Evolutionary conservation across 2,888 invertebrate genomes (phyloP).

Genomic region (Eupithecia subumbrata): DNA sequence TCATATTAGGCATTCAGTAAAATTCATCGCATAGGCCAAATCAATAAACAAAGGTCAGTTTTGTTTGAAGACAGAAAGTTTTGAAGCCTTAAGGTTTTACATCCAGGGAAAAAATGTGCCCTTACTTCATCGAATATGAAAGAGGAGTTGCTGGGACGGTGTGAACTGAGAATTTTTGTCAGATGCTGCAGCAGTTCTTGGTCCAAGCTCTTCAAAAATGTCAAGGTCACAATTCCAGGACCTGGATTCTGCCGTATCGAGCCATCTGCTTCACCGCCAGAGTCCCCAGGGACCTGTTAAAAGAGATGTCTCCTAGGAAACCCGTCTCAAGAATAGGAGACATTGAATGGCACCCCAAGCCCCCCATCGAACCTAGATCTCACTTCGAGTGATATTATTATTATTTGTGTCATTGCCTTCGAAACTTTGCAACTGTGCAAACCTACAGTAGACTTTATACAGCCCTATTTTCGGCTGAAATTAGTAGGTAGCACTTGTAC

Average conservation of each 20-base stretch:
- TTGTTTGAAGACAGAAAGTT: conserved; percentile 39
- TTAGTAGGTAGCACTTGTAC: too few species aligned
- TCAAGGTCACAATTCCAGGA: conserved; percentile 32
- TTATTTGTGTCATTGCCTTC: conserved; percentile 30
- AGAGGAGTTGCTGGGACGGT: background rate
- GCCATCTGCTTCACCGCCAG: conserved; percentile 43
- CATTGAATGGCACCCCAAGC: conserved; percentile 9
- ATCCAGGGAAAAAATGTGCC: conserved; percentile 39
- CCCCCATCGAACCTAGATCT: conserved; percentile 28
- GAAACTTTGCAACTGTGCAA: background rate
- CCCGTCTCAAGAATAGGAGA: conserved; percentile 7
- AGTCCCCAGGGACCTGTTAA: conserved; percentile 30
- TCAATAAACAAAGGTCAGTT: conserved; percentile 35
- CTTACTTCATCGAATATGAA: conserved; percentile 46
- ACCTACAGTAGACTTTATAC: too few species aligned
- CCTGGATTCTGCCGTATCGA: conserved; percentile 43
- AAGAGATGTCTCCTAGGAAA: conserved; percentile 30
- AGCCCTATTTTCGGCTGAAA: too few species aligned
- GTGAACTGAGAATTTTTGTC: conserved; percentile 30
- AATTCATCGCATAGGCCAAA: conserved; percentile 37
- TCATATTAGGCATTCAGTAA: conserved; percentile 19
- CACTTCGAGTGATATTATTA: conserved; percentile 29
- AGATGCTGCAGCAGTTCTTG: conserved; percentile 42
- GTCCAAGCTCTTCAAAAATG: conserved; percentile 36
- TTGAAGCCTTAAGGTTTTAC: conserved; percentile 26